Base-by-base conservation (phyloP, 2,113 vertebrate species). In the Galbula dea region DNA sequence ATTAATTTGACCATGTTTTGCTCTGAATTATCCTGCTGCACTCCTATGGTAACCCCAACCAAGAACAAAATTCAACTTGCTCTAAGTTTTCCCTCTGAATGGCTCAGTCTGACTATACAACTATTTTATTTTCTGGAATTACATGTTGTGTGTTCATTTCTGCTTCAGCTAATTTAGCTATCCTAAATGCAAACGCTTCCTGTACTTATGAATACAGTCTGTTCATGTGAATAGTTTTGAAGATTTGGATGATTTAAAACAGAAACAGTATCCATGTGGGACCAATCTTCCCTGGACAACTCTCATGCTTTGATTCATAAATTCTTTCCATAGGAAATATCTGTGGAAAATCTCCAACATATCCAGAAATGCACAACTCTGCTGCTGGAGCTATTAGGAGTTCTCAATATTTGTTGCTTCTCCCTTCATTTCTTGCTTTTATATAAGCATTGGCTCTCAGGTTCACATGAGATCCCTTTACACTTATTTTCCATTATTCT, bases 251-350 rank as follows among this genome's bases (percentile, higher is more conserved):
- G 93, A 93, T 82, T 88, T 95, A 95, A 96, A 95, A 91, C 95
- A 96, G 96, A 89, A 95, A 95, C 95, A 96, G 94, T 94, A 96
- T 94, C 94, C 95, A 96, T 96, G 95, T 96, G 96, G 96, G 93
- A 96, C 82, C 93, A 94, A 86, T 96, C 93, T 95, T 96, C 76
- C 79, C 69, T n/a, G 91, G 91, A 95, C 93, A 95, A 83, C 85
- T 83, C 79, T 88, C 63, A 74, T 77, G 88, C 85, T 94, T 96
- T 96, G 85, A 96, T 96, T 96, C 94, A 96, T 86, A 96, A 95
- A 95, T 96, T 95, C 85, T 95, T 96, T 96, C 95, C 95, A 93
- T 94, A 96, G 91, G 95, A 96, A 96, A 57, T 95, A 71, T 93
- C 63, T 57, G 82, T 95, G 91, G 85, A 95, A 95, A 94, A 89